Percentiles rank a stretch among this genome's conserved stretches.
Evolutionary conservation across 2,888 invertebrate genomes (phyloP).

Genomic region (Pardosa pseudoannulata): DNA sequence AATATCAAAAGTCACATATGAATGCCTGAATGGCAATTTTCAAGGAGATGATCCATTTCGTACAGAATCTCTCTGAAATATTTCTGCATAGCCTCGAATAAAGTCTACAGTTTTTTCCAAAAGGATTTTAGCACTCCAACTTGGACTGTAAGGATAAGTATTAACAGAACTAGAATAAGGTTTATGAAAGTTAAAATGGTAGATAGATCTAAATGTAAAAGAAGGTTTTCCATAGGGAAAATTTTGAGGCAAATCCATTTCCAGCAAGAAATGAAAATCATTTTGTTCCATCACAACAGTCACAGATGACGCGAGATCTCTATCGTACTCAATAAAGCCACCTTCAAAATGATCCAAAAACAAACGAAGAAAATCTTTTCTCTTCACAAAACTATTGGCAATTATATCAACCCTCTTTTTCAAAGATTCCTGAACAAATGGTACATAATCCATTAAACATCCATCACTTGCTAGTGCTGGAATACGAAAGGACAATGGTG

Average conservation of each 20-base stretch:
- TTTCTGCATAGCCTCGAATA: conserved; percentile 38
- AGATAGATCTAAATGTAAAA: conserved; percentile 60
- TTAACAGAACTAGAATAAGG: conserved; percentile 52
- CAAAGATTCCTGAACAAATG: conserved; percentile 62
- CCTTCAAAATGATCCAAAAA: conserved; percentile 65
- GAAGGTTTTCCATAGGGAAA: conserved; percentile 60
- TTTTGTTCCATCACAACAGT: conserved; percentile 60
- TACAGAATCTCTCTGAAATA: conserved; percentile 62
- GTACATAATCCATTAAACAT: conserved; percentile 65
- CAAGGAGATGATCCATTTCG: conserved; percentile 59
- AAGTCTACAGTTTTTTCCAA: conserved; percentile 49
- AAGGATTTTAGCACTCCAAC: conserved; percentile 39
- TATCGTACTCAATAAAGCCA: conserved; percentile 46
- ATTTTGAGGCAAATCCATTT: conserved; percentile 59
- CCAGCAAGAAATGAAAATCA: conserved; percentile 58
- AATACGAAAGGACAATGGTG: conserved; percentile 52
- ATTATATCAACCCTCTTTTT: conserved; percentile 57
- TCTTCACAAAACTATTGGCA: conserved; percentile 41
- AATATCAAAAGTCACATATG: no score
- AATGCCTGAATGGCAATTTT: not conserved
- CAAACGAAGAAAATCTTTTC: conserved; percentile 54
- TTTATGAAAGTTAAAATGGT: conserved; percentile 53
- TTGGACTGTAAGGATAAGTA: conserved; percentile 57
- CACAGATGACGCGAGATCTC: conserved; percentile 51
- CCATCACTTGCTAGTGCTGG: conserved; percentile 58